Evolutionary conservation across 2,797 vertebrate genomes (phyloP).

Genomic region (Botia almorhae): DNA sequence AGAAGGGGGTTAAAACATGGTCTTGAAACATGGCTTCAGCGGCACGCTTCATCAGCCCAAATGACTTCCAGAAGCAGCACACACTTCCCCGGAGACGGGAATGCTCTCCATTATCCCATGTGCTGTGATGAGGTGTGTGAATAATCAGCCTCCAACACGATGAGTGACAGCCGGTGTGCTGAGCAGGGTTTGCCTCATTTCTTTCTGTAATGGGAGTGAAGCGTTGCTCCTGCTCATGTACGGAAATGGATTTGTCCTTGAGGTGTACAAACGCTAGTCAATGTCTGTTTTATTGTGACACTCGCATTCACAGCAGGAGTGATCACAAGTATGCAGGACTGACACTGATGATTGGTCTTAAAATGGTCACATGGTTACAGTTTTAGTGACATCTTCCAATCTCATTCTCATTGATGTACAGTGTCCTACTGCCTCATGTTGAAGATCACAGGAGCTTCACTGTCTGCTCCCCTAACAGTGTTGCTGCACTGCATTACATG

Average conservation of each 20-base stretch:
- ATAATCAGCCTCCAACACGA: conserved; percentile 50
- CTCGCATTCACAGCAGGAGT: too few species aligned
- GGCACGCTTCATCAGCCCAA: conserved; percentile 14
- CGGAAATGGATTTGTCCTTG: conserved; percentile 9
- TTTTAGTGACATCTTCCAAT: too few species aligned
- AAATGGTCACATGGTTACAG: too few species aligned
- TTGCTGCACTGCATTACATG: not conserved
- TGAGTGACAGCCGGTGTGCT: not conserved
- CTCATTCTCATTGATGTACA: too few species aligned
- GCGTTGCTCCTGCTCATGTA: not conserved
- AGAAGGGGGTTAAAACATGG: conserved; percentile 10
- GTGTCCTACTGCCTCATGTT: too few species aligned
- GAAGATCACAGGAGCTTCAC: too few species aligned
- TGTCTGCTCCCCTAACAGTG: too few species aligned
- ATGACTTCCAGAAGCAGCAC: conserved; percentile 24
- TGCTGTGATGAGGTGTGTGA: conserved; percentile 50
- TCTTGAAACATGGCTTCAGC: conserved; percentile 31
- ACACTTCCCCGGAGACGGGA: conserved; percentile 28
- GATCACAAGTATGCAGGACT: too few species aligned
- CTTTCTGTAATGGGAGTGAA: conserved; percentile 17
- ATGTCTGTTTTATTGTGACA: too few species aligned
- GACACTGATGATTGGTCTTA: too few species aligned
- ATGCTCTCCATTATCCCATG: conserved; percentile 36
- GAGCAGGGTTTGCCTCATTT: conserved; percentile 10
- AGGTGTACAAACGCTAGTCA: not conserved